Conservation (phyloP, 1,140 invertebrate genomes). For the Microplitis demolitor region DNA sequence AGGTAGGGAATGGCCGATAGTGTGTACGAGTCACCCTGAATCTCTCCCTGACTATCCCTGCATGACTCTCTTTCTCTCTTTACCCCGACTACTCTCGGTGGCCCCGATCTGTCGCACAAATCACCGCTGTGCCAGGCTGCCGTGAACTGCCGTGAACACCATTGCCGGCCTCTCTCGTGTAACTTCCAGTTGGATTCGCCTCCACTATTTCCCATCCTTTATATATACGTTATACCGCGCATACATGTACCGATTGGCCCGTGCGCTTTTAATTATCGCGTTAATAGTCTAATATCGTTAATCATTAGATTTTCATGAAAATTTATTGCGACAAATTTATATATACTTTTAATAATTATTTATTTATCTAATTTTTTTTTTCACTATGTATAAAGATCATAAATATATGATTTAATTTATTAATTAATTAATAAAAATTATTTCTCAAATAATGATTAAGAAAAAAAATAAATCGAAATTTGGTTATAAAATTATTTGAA, state of each 20-base stretch:
- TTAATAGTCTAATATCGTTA: conserved; percentile 18
- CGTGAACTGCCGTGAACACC: conserved; percentile 23
- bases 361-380: no score
- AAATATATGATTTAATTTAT: no score
- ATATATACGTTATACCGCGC: background rate
- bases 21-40: background rate
- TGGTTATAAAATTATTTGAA: no score
- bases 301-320: conserved; percentile 1
- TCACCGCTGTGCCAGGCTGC: conserved; percentile 28
- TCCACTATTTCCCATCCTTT: background rate
- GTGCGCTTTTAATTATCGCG: conserved; percentile 16
- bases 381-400: no score
- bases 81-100: conserved; percentile 18
- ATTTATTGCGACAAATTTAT: no score
- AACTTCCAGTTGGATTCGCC: background rate
- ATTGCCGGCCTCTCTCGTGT: conserved; percentile 10
- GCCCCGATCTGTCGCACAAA: conserved; percentile 37
- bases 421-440: no score
- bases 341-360: no score
- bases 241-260: background rate
- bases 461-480: no score
- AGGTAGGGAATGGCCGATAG: conserved; percentile 11
- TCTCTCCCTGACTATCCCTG: no score
- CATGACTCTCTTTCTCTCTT: background rate
- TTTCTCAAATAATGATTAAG: no score